Percentiles rank a stretch among this genome's conserved stretches.
Evolutionary conservation across 2,888 invertebrate species (phyloP).

Genomic region (Polymixis flavicincta): DNA sequence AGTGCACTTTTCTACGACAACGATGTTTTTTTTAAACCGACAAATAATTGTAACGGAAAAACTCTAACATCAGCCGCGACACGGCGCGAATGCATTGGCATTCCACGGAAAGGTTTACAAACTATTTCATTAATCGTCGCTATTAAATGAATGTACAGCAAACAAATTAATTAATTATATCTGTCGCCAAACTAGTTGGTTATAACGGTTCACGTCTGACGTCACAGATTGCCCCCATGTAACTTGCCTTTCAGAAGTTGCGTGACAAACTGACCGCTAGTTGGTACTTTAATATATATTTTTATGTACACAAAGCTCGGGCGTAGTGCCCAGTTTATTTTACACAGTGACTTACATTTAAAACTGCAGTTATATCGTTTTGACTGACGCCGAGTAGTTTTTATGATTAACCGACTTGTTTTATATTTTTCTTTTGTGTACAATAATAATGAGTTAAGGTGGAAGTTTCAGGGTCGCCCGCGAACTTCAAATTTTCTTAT

Average conservation of each 20-base stretch:
- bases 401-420: too few relatives aligned
- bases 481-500: too few relatives aligned
- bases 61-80: not conserved
- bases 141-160: slow-evolving; percentile 13
- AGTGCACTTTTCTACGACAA: too few relatives aligned
- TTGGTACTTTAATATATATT: slow-evolving; percentile 44
- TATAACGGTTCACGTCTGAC: slow-evolving; percentile 36
- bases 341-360: slow-evolving; percentile 59
- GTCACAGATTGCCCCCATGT: slow-evolving; percentile 24
- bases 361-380: slow-evolving; percentile 56
- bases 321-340: slow-evolving; percentile 66
- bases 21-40: too few relatives aligned
- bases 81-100: not conserved
- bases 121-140: slow-evolving; percentile 21
- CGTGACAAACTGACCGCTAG: slow-evolving; percentile 50
- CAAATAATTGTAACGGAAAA: not conserved
- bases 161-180: slow-evolving; percentile 47
- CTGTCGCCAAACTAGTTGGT: slow-evolving; percentile 37
- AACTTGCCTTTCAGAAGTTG: slow-evolving; percentile 60
- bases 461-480: too few relatives aligned
- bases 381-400: slow-evolving; percentile 36
- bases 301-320: slow-evolving; percentile 44
- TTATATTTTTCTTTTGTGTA: slow-evolving; percentile 8
- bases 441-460: too few relatives aligned
- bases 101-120: not conserved